Evolutionary conservation across 2,888 invertebrate species (phyloP), one percentile per base, ranked within the genome.

Genomic region (Pomacea canaliculata): DNA sequence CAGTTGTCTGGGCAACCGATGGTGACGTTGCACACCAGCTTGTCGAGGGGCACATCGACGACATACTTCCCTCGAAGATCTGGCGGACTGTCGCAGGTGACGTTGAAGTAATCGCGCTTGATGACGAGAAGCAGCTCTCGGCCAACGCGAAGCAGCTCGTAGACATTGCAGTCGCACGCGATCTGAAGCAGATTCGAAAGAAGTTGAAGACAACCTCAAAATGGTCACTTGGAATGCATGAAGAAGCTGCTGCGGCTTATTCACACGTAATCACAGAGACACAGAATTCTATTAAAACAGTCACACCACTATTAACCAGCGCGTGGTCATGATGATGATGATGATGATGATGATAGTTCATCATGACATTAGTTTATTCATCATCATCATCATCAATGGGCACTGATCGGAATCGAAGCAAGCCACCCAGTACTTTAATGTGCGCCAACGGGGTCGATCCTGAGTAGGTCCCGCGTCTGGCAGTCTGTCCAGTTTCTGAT

Each of bases 1-100:
- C 63, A 63, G 27, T 63, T 63, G 27, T 63, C 10, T 18, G 63
- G 63, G 27, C 63, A 63, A 27, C 63, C 63, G 10, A 4, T 8
- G n/a, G 63, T 63, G 27, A 63, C 10, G 63, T 63, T 63, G 63
- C 63, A 63, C 23, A 63, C 63, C 63, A 63, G 27, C 63, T 63
- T n/a, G 63, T 63, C 63, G 10, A 63, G 63, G 16, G 23, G 63
- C n/a, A 63, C 23, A 4, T 63, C 63, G 10, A 63, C 27, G 27
- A 27, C 63, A 2, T 23, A 2, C 7, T 7, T 9, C 19, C 63
- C 63, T 19, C 12, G 63, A 4, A 63, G 27, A 2, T 27, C 27
- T 7, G n/a, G 7, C 10, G 63, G 63, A n/a, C 27, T n/a, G n/a
- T 63, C 23, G 27, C 63, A 63, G 5, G 7, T 10, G 63, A 63